Evolutionary conservation across 2,888 invertebrate genomes (phyloP), one percentile per base, ranked within the genome.

Genomic region (Acrobasis repandana): DNA sequence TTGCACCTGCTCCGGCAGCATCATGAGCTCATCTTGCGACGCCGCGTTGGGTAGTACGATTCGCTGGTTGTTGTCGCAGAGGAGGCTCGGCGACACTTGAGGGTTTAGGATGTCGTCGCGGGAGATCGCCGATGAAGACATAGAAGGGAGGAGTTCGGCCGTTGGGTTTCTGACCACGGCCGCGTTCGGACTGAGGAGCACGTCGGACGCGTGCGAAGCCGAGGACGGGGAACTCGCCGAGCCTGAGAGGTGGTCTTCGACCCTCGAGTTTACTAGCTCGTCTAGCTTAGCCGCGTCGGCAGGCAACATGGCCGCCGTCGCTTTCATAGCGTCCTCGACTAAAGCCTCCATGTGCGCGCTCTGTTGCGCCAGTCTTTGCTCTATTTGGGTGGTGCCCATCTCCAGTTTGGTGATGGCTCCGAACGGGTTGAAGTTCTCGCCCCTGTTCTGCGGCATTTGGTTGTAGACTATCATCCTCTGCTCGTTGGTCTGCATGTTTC

Each of bases 91-190:
- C 0, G 95, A 94, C 62, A 95, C 83, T 91, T 73, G 86, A 74
- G 65, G 90, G 81, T 95, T 94, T 67, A 95, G 86, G 64, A 95
- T 95, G 18, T 93, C 93, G 65, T 95, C 94, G 0, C 94, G 87
- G 0, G 93, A 85, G 10, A 93, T 81, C 63, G 88, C 83, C 6
- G 91, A 80, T 1, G 79, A 76, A 43, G 79, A 79, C 79, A 73
- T 73, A 9, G 78, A 69, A n/a, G 75, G 65, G 3, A 79, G 89
- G 74, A 76, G 89, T 71, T 66, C 91, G 0, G 90, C 80, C 52
- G 88, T 82, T 46, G 79, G 77, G 0, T 90, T 73, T 6, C 85
- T 79, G 61, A 80, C 79, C 66, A 79, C 82, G 72, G 76, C 79
- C 69, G 85, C 77, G 81, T 76, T 74, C 60, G 90, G 73, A 16